These are phyloP conservation scores for Hirudinaria manillensis DNA, from an alignment of 2,888 invertebrate species.

Conservation along the genomic window DNA sequence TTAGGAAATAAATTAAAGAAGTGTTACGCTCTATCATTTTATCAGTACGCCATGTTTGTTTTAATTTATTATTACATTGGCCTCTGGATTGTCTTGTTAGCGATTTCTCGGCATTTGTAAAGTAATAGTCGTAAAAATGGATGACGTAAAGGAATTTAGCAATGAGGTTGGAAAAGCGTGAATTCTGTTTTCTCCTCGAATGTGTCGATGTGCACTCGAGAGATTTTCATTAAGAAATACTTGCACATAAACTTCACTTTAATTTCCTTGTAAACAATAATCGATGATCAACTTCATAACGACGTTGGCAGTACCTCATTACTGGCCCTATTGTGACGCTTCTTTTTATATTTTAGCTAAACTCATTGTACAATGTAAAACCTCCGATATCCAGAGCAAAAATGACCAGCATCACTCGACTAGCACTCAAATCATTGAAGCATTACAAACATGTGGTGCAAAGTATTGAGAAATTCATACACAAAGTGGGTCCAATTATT, in stretches of 20 bases:
- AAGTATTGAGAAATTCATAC: slow-evolving; percentile 96
- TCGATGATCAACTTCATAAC: too few relatives aligned
- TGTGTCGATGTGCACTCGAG: too few relatives aligned
- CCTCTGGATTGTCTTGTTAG: not conserved
- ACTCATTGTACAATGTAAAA: slow-evolving; percentile 88
- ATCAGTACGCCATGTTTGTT: slow-evolving; percentile 9
- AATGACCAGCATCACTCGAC: slow-evolving; percentile 92
- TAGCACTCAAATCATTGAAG: slow-evolving; percentile 96
- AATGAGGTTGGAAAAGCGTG: slow-evolving; percentile 14
- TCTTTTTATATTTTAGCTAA: slow-evolving; percentile 69
- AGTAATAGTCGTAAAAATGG: slow-evolving; percentile 18
- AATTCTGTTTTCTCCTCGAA: not conserved
- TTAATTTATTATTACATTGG: slow-evolving; percentile 8
- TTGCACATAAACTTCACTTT: too few relatives aligned
- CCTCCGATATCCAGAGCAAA: slow-evolving; percentile 98
- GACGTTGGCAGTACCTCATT: too few relatives aligned
- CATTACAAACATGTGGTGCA: slow-evolving; percentile 99
- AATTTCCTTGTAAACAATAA: too few relatives aligned
- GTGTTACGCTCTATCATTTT: not conserved
- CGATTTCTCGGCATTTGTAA: not conserved
- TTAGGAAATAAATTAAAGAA: not conserved
- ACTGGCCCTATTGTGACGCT: too few relatives aligned
- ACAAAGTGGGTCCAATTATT: slow-evolving; percentile 61
- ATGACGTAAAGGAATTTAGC: slow-evolving; percentile 25
- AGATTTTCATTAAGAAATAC: too few relatives aligned